phyloP scores from a whole-genome alignment of 1,140 invertebrate genomes.

The Pseudoatta argentina region DNA sequence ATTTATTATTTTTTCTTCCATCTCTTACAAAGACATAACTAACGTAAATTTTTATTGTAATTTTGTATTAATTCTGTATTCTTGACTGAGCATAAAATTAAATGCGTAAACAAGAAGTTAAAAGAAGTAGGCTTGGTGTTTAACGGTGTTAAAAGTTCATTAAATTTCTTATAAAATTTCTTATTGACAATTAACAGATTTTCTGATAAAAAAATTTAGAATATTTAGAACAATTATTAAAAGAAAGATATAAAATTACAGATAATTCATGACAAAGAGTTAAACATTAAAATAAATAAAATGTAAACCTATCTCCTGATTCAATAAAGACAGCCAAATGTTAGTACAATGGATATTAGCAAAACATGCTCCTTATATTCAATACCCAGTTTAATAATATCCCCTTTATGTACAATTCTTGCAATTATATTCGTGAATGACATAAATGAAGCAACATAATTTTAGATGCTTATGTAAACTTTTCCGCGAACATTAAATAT shows the following conservation, averaged over 20 bases:
- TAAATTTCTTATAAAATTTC: neutral
- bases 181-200: neutral
- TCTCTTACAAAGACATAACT: no score
- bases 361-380: neutral
- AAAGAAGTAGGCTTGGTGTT: no score
- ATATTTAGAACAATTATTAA: neutral
- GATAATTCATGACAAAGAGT: neutral
- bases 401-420: neutral
- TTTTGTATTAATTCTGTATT: no score
- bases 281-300: neutral
- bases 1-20: no score
- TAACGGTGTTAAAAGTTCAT: neutral
- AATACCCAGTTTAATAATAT: neutral
- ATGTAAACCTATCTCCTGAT: neutral
- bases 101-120: no score
- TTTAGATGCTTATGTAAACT: slow-evolving; percentile 37
- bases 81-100: no score
- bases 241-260: neutral
- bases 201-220: neutral
- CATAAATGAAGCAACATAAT: slow-evolving; percentile 7
- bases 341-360: neutral
- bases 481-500: slow-evolving; percentile 45
- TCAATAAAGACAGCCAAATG: neutral
- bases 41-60: no score
- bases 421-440: slow-evolving; percentile 15